phyloP scores from a whole-genome alignment of 2,113 vertebrate genomes.

The Glaucidium brasilianum region DNA sequence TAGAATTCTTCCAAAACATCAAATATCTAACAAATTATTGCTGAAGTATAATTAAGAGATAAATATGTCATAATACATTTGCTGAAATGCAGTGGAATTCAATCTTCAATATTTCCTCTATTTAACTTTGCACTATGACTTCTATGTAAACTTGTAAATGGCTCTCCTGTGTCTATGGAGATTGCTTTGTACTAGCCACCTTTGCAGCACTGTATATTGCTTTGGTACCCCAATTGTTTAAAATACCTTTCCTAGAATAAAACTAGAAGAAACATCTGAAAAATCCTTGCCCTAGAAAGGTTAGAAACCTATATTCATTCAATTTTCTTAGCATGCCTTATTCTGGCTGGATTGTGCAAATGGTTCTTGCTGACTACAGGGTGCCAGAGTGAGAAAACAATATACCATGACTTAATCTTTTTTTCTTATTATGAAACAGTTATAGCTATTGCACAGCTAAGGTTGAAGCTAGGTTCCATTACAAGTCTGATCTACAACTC shows the following conservation, averaged over 20 bases:
- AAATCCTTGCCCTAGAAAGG: neutral
- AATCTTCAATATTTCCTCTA: neutral
- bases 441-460: slow-evolving; percentile 19
- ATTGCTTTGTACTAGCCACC: neutral
- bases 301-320: slow-evolving; percentile 6
- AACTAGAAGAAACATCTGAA: neutral
- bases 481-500: neutral
- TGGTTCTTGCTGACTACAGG: neutral
- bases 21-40: neutral
- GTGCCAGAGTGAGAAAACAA: neutral
- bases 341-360: neutral
- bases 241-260: neutral
- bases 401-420: neutral
- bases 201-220: neutral
- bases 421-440: slow-evolving; percentile 2
- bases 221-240: neutral
- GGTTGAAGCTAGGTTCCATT: neutral
- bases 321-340: slow-evolving; percentile 35
- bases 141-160: neutral
- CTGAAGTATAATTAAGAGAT: neutral
- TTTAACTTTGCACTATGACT: neutral
- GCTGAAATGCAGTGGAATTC: neutral
- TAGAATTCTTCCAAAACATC: neutral
- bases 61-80: neutral
- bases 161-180: neutral